A percentile compares a stretch with the other conserved stretches of the same genome.
These are phyloP conservation scores for Mimas tiliae DNA, from an alignment of 2,888 invertebrate species.

Conservation along the genomic window DNA sequence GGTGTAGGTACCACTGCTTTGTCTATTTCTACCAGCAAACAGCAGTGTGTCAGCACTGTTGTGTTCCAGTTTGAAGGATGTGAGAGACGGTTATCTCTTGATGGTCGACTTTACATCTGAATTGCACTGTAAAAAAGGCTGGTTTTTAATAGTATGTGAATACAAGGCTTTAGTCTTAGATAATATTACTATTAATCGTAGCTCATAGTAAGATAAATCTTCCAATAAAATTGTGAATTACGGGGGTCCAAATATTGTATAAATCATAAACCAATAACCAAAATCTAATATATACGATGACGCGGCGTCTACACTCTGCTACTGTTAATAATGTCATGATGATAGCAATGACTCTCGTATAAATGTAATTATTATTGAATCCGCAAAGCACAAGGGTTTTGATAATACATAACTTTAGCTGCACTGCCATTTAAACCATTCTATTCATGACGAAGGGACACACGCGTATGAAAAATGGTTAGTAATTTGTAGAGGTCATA, in stretches of 20 bases:
- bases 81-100: too few relatives aligned
- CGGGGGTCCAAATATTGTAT: not conserved
- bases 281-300: slow-evolving; percentile 12
- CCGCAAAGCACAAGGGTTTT: slow-evolving; percentile 8
- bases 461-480: not conserved
- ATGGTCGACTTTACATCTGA: too few relatives aligned
- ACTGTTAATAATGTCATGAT: not conserved
- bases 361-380: slow-evolving; percentile 21
- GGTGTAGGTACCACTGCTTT: too few relatives aligned
- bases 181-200: too few relatives aligned
- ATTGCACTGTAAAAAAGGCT: too few relatives aligned
- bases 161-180: too few relatives aligned
- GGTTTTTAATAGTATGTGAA: too few relatives aligned
- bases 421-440: slow-evolving; percentile 22
- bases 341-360: slow-evolving; percentile 26
- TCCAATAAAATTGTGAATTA: not conserved
- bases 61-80: too few relatives aligned
- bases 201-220: not conserved
- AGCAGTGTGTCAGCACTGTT: too few relatives aligned
- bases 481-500: not conserved
- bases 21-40: too few relatives aligned
- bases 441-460: slow-evolving; percentile 24
- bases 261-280: not conserved
- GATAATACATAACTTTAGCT: slow-evolving; percentile 25
- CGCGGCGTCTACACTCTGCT: slow-evolving; percentile 4